Base-by-base conservation (phyloP, 2,113 vertebrate species). In the Calidris pygmaea region DNA sequence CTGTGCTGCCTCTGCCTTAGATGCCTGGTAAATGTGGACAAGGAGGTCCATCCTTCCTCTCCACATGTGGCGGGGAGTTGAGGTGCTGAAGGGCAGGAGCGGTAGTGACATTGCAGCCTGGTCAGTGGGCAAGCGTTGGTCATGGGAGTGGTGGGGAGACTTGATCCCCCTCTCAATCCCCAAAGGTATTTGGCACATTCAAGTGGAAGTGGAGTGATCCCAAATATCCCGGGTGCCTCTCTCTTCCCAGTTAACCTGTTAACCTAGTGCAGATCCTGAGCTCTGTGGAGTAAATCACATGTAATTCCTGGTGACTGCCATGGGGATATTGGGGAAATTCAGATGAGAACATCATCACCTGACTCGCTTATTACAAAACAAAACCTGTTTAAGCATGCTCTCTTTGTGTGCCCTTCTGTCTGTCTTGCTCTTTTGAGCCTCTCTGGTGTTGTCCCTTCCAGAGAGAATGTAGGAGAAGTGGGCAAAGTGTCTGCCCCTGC, bases 31-130 rank as follows among this genome's bases (percentile, higher is more conserved):
- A 47, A 12, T 14, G 24, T 58, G 75, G 45, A 10, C 5, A 29
- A 50, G 58, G 43, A 23, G 70, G 30, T 59, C 63, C 21, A 5
- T 62, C 47, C 53, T 68, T 45, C 37, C 37, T 65, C 37, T 16
- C 22, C 4, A 3, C 48, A 3, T 0, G 0, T 50, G 62, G 16
- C 41, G 27, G n/a, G 37, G 39, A n/a, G 34, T 12, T 59, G 50
- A 75, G 41, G 14, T 29, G 41, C 55, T 60, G 63, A 87, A 76
- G 71, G 76, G 45, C 21, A 30, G 90, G 24, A 72, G 29, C 23
- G 24, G 35, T 7, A 34, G 45, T 15, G 29, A 39, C 43, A 2
- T 39, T 65, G 65, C 37, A 87, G 35, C 37, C 35, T 55, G 66
- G 48, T 37, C 66, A 67, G 37, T 58, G 60, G 39, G 47, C 47